Conservation (phyloP, 2,888 invertebrate genomes). For the Pterobdella sp. region DNA sequence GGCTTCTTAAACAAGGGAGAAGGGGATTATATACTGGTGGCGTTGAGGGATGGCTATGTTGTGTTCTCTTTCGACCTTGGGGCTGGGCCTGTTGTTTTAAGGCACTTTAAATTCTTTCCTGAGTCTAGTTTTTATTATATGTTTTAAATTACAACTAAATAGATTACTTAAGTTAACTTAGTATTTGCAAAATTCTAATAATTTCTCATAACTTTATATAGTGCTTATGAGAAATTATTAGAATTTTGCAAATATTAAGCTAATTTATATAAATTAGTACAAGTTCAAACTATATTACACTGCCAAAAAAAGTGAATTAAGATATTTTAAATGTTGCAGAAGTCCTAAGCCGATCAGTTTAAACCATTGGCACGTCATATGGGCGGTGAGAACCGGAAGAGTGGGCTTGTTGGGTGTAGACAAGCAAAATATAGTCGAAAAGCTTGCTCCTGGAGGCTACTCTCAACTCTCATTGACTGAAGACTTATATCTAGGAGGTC, state of each 20-base stretch:
- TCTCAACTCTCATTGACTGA: constrained; percentile 74
- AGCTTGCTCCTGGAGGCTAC: constrained; percentile 70
- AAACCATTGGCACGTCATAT: constrained; percentile 78
- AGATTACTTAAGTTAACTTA: too few species aligned
- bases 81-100: constrained; percentile 74
- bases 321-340: constrained; percentile 54
- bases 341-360: constrained; percentile 67
- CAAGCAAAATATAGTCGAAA: constrained; percentile 65
- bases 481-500: constrained; percentile 80
- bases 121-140: too few species aligned
- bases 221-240: not conserved
- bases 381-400: constrained; percentile 59
- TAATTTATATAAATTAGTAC: not conserved
- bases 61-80: constrained; percentile 84
- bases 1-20: constrained; percentile 76
- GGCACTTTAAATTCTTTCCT: constrained; percentile 55
- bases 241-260: too few species aligned
- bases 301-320: not conserved
- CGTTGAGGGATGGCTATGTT: constrained; percentile 69
- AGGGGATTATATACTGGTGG: constrained; percentile 79
- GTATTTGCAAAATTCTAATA: too few species aligned
- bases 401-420: constrained; percentile 73
- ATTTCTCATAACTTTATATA: not conserved
- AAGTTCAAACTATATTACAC: not conserved
- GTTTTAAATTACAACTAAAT: too few species aligned